Evolutionary conservation across 2,113 vertebrate genomes (phyloP).

Genomic region (Petrocephalus zakoni): DNA sequence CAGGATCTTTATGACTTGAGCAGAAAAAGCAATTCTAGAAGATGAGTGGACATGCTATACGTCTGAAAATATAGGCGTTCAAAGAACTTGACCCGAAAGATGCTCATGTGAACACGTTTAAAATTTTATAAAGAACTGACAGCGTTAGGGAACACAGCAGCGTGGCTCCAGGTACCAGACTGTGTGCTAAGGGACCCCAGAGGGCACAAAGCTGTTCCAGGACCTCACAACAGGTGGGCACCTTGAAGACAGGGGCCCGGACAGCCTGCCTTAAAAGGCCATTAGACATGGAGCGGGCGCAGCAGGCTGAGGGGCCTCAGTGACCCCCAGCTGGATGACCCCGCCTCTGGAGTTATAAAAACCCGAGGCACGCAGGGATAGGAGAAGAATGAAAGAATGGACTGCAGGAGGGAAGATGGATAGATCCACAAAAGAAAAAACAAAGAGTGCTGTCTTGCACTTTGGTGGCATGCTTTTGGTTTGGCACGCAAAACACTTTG

Average conservation of each 20-base stretch:
- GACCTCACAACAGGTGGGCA: not conserved
- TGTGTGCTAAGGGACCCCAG: not conserved
- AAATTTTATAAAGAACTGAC: not conserved
- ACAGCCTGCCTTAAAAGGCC: not conserved
- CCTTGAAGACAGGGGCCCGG: not conserved
- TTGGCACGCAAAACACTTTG: not conserved
- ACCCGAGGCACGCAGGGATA: not conserved
- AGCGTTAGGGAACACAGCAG: not conserved
- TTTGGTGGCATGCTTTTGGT: not conserved
- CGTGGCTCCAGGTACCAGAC: not conserved
- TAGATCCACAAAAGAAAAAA: not conserved
- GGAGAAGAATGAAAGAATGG: not conserved
- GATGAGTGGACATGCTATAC: not conserved
- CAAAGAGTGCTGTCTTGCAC: not conserved
- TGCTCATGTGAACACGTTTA: not conserved
- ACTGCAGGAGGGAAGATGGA: not conserved
- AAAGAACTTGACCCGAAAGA: not conserved
- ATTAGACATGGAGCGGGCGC: constrained; percentile 1
- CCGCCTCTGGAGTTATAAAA: not conserved
- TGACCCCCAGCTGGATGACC: not conserved
- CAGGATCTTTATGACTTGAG: not conserved
- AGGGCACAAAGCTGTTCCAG: not conserved
- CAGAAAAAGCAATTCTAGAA: not conserved
- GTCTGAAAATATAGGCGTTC: not conserved
- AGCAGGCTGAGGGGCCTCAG: constrained; percentile 4